Percentiles rank a stretch among this genome's conserved stretches.
These are phyloP conservation scores for Basileuterus tristriatus DNA, from an alignment of 2,797 vertebrate genomes.

Conservation along the genomic window DNA sequence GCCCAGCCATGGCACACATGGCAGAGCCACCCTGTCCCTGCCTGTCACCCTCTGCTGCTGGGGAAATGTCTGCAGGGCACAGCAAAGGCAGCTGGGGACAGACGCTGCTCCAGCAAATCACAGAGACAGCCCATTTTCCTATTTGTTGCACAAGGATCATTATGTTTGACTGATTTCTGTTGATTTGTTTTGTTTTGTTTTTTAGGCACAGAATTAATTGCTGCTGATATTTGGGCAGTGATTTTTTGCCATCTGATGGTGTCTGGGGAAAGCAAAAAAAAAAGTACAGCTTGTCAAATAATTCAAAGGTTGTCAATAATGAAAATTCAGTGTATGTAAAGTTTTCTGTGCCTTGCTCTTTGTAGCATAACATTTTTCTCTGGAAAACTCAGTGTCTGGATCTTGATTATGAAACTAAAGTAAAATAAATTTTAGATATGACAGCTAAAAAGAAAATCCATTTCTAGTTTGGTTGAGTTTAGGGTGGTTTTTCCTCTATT, in stretches of 20 bases:
- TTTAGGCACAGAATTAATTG: constrained; percentile 6
- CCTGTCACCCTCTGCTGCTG: not conserved
- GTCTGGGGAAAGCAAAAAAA: not conserved
- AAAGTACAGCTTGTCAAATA: not conserved
- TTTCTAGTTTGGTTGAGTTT: not conserved
- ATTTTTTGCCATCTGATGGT: not conserved
- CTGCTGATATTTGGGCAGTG: not conserved
- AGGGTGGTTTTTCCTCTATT: not conserved
- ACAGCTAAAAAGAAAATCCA: not conserved
- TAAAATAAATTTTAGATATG: not conserved
- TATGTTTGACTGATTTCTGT: not conserved
- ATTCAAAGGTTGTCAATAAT: not conserved
- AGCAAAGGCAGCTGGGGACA: not conserved
- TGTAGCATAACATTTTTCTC: not conserved
- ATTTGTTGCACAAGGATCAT: not conserved
- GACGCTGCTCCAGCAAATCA: not conserved
- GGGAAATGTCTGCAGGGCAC: not conserved
- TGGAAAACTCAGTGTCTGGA: not conserved
- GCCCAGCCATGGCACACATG: not conserved
- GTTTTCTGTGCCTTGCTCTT: not conserved
- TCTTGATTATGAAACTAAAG: not conserved
- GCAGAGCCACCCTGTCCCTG: not conserved
- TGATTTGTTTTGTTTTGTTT: not conserved
- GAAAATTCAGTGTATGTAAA: not conserved
- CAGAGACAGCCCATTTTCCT: not conserved